These are phyloP conservation scores for Botia kubotai DNA, from an alignment of 2,797 vertebrate species.

Conservation along the genomic window DNA sequence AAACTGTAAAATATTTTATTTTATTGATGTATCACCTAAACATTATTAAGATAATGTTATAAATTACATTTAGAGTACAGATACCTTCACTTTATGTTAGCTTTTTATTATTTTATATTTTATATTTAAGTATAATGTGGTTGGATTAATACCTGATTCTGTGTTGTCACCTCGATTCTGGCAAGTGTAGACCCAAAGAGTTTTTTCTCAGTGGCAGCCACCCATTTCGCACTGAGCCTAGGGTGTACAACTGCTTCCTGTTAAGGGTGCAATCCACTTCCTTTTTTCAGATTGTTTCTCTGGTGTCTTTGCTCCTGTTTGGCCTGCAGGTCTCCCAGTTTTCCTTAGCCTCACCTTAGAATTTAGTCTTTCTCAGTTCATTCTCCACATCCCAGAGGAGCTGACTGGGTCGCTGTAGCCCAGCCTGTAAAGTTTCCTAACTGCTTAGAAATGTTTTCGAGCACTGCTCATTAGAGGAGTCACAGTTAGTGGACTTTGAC, in stretches of 20 bases:
- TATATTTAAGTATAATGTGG: not conserved
- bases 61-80: not conserved
- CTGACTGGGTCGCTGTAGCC: conserved; percentile 43
- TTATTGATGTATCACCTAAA: not conserved
- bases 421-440: conserved; percentile 22
- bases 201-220: conserved; percentile 38
- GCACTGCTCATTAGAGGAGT: conserved; percentile 3
- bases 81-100: not conserved
- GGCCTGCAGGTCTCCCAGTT: conserved; percentile 25
- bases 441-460: conserved; percentile 20
- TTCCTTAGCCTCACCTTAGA: conserved; percentile 23
- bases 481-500: conserved; percentile 10
- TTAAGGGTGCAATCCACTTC: conserved; percentile 42
- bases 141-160: conserved; percentile 64
- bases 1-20: too few species aligned
- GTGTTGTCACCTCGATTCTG: conserved; percentile 13
- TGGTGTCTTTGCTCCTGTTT: conserved; percentile 30
- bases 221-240: conserved; percentile 33
- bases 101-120: not conserved
- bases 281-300: conserved; percentile 48
- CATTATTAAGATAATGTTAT: not conserved
- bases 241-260: conserved; percentile 34
- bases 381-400: conserved; percentile 60
- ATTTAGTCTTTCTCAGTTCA: conserved; percentile 39
- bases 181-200: conserved; percentile 36